A percentile compares a stretch with the other conserved stretches of the same genome.
phyloP scores from a whole-genome alignment of 2,113 vertebrate species.

The Eolophus roseicapilla region DNA sequence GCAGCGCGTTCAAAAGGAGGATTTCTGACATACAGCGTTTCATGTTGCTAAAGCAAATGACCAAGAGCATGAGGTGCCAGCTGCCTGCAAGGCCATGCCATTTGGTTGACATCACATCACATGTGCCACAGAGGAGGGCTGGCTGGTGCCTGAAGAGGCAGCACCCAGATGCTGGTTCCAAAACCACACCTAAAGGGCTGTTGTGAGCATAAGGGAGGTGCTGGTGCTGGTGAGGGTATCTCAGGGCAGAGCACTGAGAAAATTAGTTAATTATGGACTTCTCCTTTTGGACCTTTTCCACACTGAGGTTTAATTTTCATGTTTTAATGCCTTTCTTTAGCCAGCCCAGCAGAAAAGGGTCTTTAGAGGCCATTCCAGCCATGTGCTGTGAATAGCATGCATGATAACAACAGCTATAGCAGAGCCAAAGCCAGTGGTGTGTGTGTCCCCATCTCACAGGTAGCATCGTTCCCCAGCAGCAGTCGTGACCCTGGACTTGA shows the following conservation, averaged over 20 bases:
- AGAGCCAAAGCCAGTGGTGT: no score
- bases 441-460: no score
- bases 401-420: background rate
- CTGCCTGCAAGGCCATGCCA: accelerated
- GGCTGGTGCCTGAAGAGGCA: accelerated
- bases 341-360: background rate
- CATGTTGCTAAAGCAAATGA: background rate
- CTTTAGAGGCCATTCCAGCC: background rate
- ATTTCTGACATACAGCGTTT: accelerated
- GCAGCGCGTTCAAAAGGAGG: accelerated
- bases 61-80: background rate
- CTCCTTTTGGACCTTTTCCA: accelerated
- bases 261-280: background rate
- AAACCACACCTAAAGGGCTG: background rate
- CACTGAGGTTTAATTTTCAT: background rate
- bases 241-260: background rate
- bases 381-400: accelerated
- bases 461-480: background rate
- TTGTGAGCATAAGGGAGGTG: accelerated
- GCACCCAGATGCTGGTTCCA: background rate
- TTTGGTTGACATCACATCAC: accelerated
- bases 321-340: background rate
- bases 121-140: background rate
- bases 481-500: background rate
- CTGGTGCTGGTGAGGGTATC: background rate